These are phyloP conservation scores for Hyles euphorbiae DNA, from an alignment of 1,140 invertebrate genomes.

Conservation along the genomic window DNA sequence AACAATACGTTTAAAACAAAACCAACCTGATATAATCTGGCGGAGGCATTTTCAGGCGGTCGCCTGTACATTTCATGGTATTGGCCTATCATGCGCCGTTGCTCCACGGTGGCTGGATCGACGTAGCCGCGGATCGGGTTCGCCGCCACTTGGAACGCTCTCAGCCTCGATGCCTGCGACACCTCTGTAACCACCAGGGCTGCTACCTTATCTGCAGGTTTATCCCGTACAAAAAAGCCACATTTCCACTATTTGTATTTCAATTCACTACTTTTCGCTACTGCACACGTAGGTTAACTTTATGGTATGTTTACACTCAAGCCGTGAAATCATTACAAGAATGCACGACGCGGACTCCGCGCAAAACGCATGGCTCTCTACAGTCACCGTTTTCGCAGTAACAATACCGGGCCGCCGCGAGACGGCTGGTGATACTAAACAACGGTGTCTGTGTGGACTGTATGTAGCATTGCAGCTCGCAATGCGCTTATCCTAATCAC, in stretches of 20 bases:
- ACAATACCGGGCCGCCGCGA: too few relatives aligned
- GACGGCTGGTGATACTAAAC: too few relatives aligned
- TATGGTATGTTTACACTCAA: too few relatives aligned
- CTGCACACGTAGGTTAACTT: too few relatives aligned
- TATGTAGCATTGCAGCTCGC: too few relatives aligned
- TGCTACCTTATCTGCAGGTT: slow-evolving; percentile 21
- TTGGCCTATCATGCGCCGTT: slow-evolving; percentile 47
- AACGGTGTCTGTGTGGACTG: too few relatives aligned
- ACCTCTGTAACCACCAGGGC: slow-evolving; percentile 46
- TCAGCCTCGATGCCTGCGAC: slow-evolving; percentile 34
- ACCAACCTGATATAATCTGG: too few relatives aligned
- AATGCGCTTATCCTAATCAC: too few relatives aligned
- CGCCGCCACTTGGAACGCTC: slow-evolving; percentile 27
- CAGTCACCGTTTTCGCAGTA: too few relatives aligned
- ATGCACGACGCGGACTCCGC: too few relatives aligned
- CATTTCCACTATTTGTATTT: not conserved
- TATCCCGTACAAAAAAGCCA: not conserved
- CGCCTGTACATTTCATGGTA: slow-evolving; percentile 31
- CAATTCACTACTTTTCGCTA: not conserved
- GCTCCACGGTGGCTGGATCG: slow-evolving; percentile 45
- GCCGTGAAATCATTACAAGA: not conserved
- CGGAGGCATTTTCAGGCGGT: not conserved
- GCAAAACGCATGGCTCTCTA: too few relatives aligned
- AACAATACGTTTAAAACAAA: too few relatives aligned
- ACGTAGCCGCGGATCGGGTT: slow-evolving; percentile 40